Evolutionary conservation across 2,797 vertebrate genomes (phyloP).

Genomic region (Miopithecus talapoin): DNA sequence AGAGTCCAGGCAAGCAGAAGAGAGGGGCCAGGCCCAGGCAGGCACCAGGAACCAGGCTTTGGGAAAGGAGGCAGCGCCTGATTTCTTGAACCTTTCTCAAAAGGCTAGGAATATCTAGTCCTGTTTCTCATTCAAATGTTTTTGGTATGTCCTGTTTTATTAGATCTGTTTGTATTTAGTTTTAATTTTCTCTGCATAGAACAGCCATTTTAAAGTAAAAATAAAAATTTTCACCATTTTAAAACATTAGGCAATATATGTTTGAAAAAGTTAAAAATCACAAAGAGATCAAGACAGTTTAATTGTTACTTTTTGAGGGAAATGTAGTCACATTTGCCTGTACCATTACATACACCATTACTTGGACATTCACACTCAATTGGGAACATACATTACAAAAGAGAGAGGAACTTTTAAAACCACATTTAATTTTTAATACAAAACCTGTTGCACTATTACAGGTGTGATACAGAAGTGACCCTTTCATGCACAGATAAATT

Average conservation of each 20-base stretch:
- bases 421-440: constrained; percentile 94
- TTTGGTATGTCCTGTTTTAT: neutral
- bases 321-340: constrained; percentile 24
- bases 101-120: neutral
- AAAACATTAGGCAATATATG: constrained; percentile 12
- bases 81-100: neutral
- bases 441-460: constrained; percentile 91
- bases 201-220: constrained; percentile 12
- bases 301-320: neutral
- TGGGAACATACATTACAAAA: constrained; percentile 58
- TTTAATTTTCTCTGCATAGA: neutral
- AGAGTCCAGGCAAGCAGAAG: neutral
- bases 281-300: constrained; percentile 21
- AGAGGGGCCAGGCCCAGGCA: neutral
- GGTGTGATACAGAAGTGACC: constrained; percentile 87
- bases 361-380: neutral
- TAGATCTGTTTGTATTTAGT: neutral
- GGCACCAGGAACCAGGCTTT: neutral
- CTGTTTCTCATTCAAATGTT: neutral
- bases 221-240: neutral
- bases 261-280: constrained; percentile 47
- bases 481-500: constrained; percentile 90
- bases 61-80: neutral
- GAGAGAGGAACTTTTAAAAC: constrained; percentile 91
- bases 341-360: neutral